Evolutionary conservation across 2,888 invertebrate species (phyloP).

Genomic region (Sphaerophoria taeniata): DNA sequence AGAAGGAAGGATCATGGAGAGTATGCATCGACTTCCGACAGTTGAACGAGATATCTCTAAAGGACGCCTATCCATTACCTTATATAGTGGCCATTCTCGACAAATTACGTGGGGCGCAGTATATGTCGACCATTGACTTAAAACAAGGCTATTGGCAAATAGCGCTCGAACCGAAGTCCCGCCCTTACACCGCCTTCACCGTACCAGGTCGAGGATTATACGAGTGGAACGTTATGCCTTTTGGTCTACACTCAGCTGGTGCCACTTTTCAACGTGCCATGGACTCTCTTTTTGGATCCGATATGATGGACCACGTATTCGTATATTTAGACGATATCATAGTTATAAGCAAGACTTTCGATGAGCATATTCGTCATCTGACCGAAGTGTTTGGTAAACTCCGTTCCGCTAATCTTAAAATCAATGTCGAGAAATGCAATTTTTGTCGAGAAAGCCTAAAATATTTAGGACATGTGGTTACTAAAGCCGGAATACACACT

Average conservation of each 20-base stretch:
- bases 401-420: too few relatives aligned
- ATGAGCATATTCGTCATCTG: too few relatives aligned
- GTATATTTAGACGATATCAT: too few relatives aligned
- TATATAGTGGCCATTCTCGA: conserved; percentile 1
- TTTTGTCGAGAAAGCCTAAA: too few relatives aligned
- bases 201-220: conserved; percentile 10
- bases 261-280: too few relatives aligned
- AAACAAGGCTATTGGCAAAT: conserved; percentile 36
- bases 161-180: not conserved
- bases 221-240: conserved; percentile 1
- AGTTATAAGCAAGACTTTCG: too few relatives aligned
- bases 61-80: conserved; percentile 27
- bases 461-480: too few relatives aligned
- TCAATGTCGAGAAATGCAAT: too few relatives aligned
- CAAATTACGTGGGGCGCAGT: not conserved
- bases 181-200: conserved; percentile 9
- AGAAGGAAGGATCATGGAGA: conserved; percentile 41
- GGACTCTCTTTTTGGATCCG: too few relatives aligned
- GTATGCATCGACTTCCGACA: conserved; percentile 20
- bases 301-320: too few relatives aligned
- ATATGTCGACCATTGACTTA: conserved; percentile 5
- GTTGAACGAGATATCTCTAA: not conserved
- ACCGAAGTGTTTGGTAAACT: too few relatives aligned
- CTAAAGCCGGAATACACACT: too few relatives aligned
- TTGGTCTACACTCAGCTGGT: conserved; percentile 10